Percentiles rank a stretch among this genome's conserved stretches.
Conservation (phyloP, 2,113 vertebrate species). For the Leiothrix lutea region DNA sequence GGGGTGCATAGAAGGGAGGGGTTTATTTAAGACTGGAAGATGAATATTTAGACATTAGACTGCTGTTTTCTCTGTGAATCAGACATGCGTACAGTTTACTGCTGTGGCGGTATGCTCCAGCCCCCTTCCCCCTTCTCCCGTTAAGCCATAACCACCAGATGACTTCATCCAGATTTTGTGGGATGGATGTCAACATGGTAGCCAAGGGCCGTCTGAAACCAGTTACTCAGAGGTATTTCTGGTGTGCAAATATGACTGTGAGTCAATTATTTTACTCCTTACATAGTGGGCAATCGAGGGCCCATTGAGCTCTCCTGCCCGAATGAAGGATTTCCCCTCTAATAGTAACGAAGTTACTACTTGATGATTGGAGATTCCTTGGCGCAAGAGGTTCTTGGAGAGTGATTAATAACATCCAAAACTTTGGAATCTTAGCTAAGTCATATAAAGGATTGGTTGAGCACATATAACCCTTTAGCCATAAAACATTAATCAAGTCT, state of each 20-base stretch:
- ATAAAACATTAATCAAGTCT: neutral
- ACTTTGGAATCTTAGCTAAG: neutral
- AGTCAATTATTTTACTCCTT: neutral
- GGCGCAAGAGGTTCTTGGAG: neutral
- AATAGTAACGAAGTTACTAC: neutral
- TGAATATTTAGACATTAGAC: neutral
- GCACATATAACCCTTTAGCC: neutral
- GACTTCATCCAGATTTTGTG: neutral
- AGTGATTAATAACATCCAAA: neutral
- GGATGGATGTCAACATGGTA: neutral
- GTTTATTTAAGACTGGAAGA: neutral
- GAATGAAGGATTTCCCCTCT: neutral
- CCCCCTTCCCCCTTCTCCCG: no score
- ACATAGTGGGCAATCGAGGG: no score
- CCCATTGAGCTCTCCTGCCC: no score
- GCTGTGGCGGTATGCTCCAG: fast-evolving
- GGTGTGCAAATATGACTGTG: neutral
- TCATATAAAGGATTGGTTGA: neutral
- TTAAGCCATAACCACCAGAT: neutral
- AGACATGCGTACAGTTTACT: neutral
- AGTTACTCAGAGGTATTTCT: neutral
- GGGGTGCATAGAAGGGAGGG: fast-evolving
- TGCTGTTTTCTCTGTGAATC: neutral
- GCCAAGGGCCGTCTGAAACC: neutral
- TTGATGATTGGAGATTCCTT: neutral